These are phyloP conservation scores for Fopius arisanus DNA, from an alignment of 1,140 invertebrate genomes.

Conservation along the genomic window DNA sequence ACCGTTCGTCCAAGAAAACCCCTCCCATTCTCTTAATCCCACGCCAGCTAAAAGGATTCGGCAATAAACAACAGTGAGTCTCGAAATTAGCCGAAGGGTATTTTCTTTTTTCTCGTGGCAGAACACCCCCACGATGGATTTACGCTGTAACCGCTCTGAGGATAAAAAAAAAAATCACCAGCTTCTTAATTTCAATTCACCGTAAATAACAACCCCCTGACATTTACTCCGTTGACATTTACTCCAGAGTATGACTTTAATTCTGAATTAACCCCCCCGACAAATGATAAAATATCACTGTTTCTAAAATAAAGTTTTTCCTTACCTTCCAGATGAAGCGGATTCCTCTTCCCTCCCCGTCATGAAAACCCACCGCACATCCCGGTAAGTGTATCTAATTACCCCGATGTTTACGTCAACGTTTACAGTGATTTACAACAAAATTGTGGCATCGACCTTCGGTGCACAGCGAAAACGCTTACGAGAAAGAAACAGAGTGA, in stretches of 20 bases:
- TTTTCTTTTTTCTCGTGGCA: constrained; percentile 17
- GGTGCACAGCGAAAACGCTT: constrained; percentile 38
- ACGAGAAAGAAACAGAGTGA: background rate
- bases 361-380: constrained; percentile 46
- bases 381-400: constrained; percentile 63
- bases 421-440: constrained; percentile 63
- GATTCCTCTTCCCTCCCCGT: constrained; percentile 37
- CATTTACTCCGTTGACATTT: background rate
- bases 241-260: background rate
- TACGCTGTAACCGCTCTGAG: constrained; percentile 39
- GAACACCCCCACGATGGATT: constrained; percentile 54
- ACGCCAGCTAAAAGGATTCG: constrained; percentile 61
- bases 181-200: background rate
- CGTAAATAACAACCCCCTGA: background rate
- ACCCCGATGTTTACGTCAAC: constrained; percentile 63
- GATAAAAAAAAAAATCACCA: background rate
- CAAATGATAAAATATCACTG: background rate
- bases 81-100: constrained; percentile 52
- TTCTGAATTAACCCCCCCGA: background rate
- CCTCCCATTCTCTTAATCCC: constrained; percentile 4
- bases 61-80: constrained; percentile 60
- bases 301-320: background rate
- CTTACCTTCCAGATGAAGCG: constrained; percentile 28
- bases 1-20: background rate
- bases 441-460: constrained; percentile 63